Evolutionary conservation across 2,888 invertebrate species (phyloP).

Genomic region (Drosophila nr. perissopoda): DNA sequence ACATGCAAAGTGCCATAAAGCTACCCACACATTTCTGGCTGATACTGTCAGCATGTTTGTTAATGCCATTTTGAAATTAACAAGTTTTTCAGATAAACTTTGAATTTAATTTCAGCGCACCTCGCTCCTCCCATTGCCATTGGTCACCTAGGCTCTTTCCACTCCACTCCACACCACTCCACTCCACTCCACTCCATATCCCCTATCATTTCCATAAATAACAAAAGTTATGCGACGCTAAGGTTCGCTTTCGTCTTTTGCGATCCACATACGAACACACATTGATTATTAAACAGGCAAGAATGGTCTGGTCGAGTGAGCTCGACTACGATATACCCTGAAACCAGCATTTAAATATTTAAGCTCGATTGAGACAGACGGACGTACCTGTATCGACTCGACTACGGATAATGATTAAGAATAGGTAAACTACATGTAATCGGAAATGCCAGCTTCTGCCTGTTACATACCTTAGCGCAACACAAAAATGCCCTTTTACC

Average conservation of each 20-base stretch:
- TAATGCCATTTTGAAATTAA: conserved; percentile 77
- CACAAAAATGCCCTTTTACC: background rate
- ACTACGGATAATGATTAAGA: too few relatives aligned
- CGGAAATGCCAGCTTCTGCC: background rate
- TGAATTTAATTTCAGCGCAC: conserved; percentile 72
- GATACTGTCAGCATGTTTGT: conserved; percentile 79
- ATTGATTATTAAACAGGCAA: conserved; percentile 7
- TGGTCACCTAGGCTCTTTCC: conserved; percentile 19
- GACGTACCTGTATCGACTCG: too few relatives aligned
- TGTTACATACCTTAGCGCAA: background rate
- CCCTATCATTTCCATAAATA: conserved; percentile 41
- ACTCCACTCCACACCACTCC: conserved; percentile 1
- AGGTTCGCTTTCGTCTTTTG: conserved; percentile 6
- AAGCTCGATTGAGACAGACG: too few relatives aligned
- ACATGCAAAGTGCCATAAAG: conserved; percentile 31
- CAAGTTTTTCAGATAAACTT: conserved; percentile 81
- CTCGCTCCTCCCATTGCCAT: conserved; percentile 17
- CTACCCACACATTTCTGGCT: conserved; percentile 41
- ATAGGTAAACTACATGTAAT: background rate
- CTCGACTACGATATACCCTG: background rate
- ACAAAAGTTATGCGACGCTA: conserved; percentile 56
- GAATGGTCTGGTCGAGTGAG: background rate
- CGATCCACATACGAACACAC: background rate
- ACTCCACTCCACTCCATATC: background rate
- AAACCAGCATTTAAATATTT: background rate